phyloP scores from a whole-genome alignment of 1,140 invertebrate species.

The Thalassaphorura encarpata region DNA sequence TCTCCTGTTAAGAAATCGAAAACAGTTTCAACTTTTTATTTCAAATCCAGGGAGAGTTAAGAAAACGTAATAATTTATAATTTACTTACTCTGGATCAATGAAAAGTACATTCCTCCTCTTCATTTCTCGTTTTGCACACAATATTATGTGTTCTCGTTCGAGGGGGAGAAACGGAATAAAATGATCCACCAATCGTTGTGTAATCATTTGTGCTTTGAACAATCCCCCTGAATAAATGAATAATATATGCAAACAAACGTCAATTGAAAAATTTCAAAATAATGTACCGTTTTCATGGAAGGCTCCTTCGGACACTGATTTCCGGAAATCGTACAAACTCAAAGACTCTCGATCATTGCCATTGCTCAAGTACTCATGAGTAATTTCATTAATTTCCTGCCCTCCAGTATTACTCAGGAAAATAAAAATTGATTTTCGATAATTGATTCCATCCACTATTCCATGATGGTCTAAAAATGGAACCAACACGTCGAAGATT shows the following conservation, averaged over 20 bases:
- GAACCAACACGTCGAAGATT: constrained; percentile 21
- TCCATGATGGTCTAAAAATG: constrained; percentile 18
- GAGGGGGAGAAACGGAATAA: constrained; percentile 28
- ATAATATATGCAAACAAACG: not conserved
- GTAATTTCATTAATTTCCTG: constrained; percentile 17
- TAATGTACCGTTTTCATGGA: constrained; percentile 4
- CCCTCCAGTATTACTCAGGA: constrained; percentile 22
- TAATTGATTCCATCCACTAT: not conserved
- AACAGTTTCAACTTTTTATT: not conserved
- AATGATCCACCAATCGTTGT: constrained; percentile 19
- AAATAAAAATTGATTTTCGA: constrained; percentile 23
- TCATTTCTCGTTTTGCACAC: constrained; percentile 21
- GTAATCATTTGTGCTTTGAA: constrained; percentile 21
- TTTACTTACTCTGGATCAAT: constrained; percentile 20
- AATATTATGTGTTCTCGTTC: constrained; percentile 21
- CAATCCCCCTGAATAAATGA: constrained; percentile 14
- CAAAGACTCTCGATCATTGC: constrained; percentile 20
- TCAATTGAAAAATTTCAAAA: not conserved
- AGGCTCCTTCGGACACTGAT: constrained; percentile 14
- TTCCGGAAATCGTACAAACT: constrained; percentile 20
- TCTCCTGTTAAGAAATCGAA: not conserved
- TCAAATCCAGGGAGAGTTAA: not conserved
- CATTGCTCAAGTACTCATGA: constrained; percentile 11
- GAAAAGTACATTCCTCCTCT: not conserved
- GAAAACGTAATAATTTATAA: not conserved